Conservation (phyloP, 2,113 vertebrate genomes). For the Odontesthes bonariensis region DNA sequence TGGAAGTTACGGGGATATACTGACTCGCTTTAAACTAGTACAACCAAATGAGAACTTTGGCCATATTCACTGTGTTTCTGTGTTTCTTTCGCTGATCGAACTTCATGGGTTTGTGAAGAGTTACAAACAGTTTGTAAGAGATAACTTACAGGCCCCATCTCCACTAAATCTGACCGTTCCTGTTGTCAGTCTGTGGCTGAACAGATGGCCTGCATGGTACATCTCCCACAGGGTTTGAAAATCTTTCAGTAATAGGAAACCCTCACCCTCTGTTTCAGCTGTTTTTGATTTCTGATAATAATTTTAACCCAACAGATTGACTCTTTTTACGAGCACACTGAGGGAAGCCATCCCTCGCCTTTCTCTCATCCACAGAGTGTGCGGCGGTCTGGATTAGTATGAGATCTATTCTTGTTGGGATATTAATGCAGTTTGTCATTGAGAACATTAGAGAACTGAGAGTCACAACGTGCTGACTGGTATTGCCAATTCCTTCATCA, state of each 20-base stretch:
- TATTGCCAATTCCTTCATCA: too few species aligned
- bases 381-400: too few species aligned
- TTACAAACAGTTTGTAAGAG: neutral
- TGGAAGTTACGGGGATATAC: neutral
- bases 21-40: neutral
- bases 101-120: neutral
- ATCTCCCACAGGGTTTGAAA: slow-evolving; percentile 29
- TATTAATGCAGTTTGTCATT: too few species aligned
- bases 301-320: slow-evolving; percentile 11
- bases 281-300: neutral
- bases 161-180: slow-evolving; percentile 25
- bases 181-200: slow-evolving; percentile 12
- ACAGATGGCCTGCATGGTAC: slow-evolving; percentile 49
- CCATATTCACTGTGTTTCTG: neutral
- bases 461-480: too few species aligned
- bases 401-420: too few species aligned
- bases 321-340: neutral
- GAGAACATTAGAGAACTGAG: too few species aligned
- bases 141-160: slow-evolving; percentile 14
- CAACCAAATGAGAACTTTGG: too few species aligned
- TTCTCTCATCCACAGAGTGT: too few species aligned
- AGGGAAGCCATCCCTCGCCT: too few species aligned
- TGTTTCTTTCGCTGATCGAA: neutral
- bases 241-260: slow-evolving; percentile 58
- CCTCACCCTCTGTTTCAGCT: slow-evolving; percentile 21